A percentile compares a stretch with the other conserved stretches of the same genome.
These are phyloP conservation scores for Drosophila arizonae DNA, from an alignment of 1,140 invertebrate genomes.

Conservation along the genomic window DNA sequence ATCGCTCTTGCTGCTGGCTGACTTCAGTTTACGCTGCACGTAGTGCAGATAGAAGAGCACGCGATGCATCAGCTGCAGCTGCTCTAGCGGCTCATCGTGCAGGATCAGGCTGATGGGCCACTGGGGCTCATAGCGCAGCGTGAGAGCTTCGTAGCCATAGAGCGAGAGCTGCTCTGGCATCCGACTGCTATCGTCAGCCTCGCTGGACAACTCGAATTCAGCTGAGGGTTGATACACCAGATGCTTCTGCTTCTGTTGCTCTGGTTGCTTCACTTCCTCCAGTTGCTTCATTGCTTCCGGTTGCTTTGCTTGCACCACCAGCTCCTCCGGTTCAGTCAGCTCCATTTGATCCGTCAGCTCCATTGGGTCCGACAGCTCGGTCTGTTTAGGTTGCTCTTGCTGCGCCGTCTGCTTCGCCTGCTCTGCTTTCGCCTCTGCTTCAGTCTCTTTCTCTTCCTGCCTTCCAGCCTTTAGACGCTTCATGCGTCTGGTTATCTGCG, in stretches of 20 bases:
- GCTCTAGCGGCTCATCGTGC: constrained; percentile 30
- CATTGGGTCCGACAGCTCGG: too few species aligned
- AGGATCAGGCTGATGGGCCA: constrained; percentile 63
- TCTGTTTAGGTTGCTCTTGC: background rate
- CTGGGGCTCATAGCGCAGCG: constrained; percentile 46
- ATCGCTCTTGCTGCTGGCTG: background rate
- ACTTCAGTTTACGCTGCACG: constrained; percentile 35
- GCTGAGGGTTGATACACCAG: too few species aligned
- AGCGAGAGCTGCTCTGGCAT: constrained; percentile 15
- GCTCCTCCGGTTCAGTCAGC: background rate
- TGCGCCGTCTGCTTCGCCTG: background rate
- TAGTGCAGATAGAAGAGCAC: constrained; percentile 55
- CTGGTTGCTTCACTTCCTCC: background rate
- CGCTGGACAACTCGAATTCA: constrained; percentile 17
- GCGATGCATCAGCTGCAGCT: constrained; percentile 61
- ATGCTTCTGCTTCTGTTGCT: background rate
- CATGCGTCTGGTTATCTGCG: constrained; percentile 24
- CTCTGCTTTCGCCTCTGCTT: background rate
- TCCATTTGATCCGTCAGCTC: too few species aligned
- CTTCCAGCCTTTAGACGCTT: too few species aligned
- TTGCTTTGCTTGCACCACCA: background rate
- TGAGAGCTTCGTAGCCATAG: constrained; percentile 47
- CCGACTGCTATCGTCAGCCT: background rate
- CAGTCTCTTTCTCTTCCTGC: background rate
- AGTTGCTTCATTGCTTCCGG: background rate